Conservation (phyloP, 1,140 invertebrate species). For the Saccostrea echinata region DNA sequence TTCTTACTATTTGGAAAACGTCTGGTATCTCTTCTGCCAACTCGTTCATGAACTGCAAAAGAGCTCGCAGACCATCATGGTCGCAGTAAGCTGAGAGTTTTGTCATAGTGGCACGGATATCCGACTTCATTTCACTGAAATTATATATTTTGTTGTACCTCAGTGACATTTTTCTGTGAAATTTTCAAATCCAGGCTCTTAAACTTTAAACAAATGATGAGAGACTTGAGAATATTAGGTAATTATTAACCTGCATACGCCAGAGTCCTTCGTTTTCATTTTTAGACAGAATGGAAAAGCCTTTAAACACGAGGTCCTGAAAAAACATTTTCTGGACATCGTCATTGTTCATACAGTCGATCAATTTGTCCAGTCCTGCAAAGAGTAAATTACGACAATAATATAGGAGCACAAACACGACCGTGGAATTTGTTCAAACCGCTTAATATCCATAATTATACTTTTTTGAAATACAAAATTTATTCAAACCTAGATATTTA, state of each 20-base stretch:
- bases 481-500: no score
- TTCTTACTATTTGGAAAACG: neutral
- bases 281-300: no score
- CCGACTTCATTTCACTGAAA: neutral
- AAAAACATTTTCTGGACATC: neutral
- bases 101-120: neutral
- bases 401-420: no score
- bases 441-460: no score
- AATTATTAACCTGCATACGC: neutral
- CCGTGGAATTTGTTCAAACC: no score
- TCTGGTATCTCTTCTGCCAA: neutral
- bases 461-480: no score
- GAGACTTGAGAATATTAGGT: no score
- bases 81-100: neutral
- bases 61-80: neutral
- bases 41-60: neutral
- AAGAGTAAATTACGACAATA: no score
- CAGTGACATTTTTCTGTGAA: neutral
- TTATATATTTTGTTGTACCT: neutral
- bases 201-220: neutral
- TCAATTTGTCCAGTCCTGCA: slow-evolving; percentile 7
- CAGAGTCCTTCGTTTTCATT: neutral
- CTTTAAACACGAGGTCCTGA: neutral
- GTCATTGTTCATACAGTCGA: neutral
- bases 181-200: neutral